Evolutionary conservation across 2,888 invertebrate species (phyloP), one percentile per base, ranked within the genome.

Genomic region (Cosmopolites sordidus): DNA sequence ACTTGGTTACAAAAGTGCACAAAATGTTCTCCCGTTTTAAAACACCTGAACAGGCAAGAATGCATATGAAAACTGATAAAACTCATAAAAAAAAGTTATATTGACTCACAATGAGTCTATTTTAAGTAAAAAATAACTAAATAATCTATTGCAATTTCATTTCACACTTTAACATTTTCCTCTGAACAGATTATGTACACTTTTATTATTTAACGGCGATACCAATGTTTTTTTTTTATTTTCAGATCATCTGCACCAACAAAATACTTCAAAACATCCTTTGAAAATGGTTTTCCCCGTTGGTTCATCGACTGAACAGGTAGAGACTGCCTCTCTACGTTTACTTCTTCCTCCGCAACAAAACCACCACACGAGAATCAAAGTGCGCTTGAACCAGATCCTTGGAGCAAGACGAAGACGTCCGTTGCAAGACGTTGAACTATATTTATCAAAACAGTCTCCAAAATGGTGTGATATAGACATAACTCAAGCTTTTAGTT

Each of bases 381-480:
- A 62, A 54, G 62, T 74, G n/a, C 66, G 67, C 59, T 62, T 75
- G 16, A 70, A 70, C 57, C 72, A 73, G 43, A 68, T 75, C 52
- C 62, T 78, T 27, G 74, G 75, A 43, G 63, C 69, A 0, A 69
- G 72, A 22, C 70, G 73, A 47, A 69, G 72, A 43, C 66, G 70
- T 30, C 65, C 76, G 12, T 60, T 78, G 43, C 67, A 70, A 22
- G 70, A 73, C 48, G 65, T 67, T 47, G 67, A 62, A 29, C 62
- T 77, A 62, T 66, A 75, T 65, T 58, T 74, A 64, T 63, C 70
- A 43, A 54, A 61, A 51, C 58, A 65, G 39, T 66, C 69, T 33
- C 75, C 79, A 1, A 79, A 79, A 58, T 83, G 83, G 83, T 69
- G 80, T 38, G 82, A 83, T 50, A 74, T 83, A 51, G 83, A 84